Conservation (phyloP, 2,888 invertebrate genomes). For the Mythimna impura region DNA sequence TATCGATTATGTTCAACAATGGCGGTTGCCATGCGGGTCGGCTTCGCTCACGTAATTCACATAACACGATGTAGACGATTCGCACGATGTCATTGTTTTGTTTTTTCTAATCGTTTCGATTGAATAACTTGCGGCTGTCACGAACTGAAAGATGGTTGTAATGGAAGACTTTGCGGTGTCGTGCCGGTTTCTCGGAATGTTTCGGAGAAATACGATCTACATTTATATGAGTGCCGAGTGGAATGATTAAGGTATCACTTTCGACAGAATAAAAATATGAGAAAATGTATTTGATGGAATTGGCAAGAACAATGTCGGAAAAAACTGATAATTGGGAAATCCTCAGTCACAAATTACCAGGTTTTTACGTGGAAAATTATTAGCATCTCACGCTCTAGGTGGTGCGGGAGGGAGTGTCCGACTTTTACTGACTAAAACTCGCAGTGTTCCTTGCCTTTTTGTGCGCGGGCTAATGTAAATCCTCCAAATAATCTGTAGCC, state of each 20-base stretch:
- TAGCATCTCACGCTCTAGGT: too few relatives aligned
- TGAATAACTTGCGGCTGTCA: slow-evolving; percentile 64
- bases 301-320: not conserved
- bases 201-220: slow-evolving; percentile 20
- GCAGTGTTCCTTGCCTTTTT: too few relatives aligned
- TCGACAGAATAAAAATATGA: slow-evolving; percentile 5
- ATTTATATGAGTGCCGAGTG: slow-evolving; percentile 23
- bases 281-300: not conserved
- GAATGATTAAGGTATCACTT: slow-evolving; percentile 29
- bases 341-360: too few relatives aligned
- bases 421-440: too few relatives aligned
- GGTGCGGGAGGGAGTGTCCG: too few relatives aligned
- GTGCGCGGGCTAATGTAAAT: too few relatives aligned
- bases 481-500: too few relatives aligned
- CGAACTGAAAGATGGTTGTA: slow-evolving; percentile 48
- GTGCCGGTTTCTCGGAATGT: slow-evolving; percentile 31
- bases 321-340: too few relatives aligned
- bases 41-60: slow-evolving; percentile 57
- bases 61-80: slow-evolving; percentile 67
- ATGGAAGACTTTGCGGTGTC: slow-evolving; percentile 26
- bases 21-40: slow-evolving; percentile 59
- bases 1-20: slow-evolving; percentile 66
- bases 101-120: slow-evolving; percentile 68
- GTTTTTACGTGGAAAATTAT: too few relatives aligned
- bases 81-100: slow-evolving; percentile 72